Evolutionary conservation across 2,888 invertebrate species (phyloP), one percentile per base, ranked within the genome.

Genomic region (Xylophagus ater): DNA sequence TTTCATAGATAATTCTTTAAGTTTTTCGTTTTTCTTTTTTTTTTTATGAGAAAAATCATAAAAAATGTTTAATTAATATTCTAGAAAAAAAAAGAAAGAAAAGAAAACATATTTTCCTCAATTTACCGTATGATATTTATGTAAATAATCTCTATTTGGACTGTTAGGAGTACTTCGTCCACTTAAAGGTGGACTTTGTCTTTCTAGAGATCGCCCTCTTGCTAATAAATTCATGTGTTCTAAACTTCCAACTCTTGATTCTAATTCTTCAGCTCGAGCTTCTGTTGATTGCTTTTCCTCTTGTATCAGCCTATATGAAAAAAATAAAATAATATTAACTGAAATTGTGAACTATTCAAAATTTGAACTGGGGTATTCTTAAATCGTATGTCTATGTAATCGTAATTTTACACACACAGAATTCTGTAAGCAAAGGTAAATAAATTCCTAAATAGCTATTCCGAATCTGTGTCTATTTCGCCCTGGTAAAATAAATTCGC

Each of bases 271-370:
- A 0, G 97, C 97, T 31, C 96, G 68, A 4, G 93, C 90, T 66
- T 98, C 97, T 1, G 98, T 92, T 62, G 78, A 89, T 66, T 92
- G 90, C 61, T 96, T 96, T 68, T 96, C 96, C 68, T 94, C 93
- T 73, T 96, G 86, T 26, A 78, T 78, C 61, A 78, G 69, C 5
- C 73, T 55, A 14, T 43, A 36, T 8, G 23, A n/a, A 33, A 40
- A 15, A 33, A 40, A 39, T 20, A 26, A 36, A 32, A 21, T 36
- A 34, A 34, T 38, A 18, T 26, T 36, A 44, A 37, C 20, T 24
- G 20, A 31, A 20, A 25, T 19, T 34, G 28, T 26, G 10, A n/a
- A n/a, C n/a, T n/a, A n/a, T n/a, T n/a, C n/a, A n/a, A n/a, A n/a
- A n/a, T n/a, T n/a, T n/a, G n/a, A n/a, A n/a, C n/a, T n/a, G n/a